A percentile compares a stretch with the other conserved stretches of the same genome.
Conservation (phyloP, 2,797 vertebrate genomes). For the Cyprinella venusta region DNA sequence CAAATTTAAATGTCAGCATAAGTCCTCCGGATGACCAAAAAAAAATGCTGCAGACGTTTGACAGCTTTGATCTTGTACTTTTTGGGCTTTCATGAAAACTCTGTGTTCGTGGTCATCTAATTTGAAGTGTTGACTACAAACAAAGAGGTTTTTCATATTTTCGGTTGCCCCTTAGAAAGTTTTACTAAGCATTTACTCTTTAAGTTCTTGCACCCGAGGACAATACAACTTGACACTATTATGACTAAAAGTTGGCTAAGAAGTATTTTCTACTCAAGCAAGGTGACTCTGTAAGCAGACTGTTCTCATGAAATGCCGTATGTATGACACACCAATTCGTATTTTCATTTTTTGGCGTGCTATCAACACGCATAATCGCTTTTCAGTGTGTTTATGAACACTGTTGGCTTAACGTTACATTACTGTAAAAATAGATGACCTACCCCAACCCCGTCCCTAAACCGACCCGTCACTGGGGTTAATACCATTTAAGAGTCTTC, state of each 20-base stretch:
- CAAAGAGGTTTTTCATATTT: not conserved
- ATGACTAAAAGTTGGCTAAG: not conserved
- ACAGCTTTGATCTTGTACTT: not conserved
- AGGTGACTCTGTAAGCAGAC: not conserved
- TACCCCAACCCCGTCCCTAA: no score
- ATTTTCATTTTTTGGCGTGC: no score
- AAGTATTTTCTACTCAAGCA: not conserved
- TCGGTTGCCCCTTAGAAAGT: not conserved
- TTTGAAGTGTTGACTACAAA: not conserved
- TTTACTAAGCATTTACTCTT: not conserved
- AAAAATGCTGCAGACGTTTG: not conserved
- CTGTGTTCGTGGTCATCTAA: not conserved
- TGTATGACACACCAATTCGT: no score
- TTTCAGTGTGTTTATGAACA: no score
- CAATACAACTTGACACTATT: not conserved
- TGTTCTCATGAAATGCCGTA: no score
- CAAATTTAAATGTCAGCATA: not conserved
- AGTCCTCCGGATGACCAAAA: no score
- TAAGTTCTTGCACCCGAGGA: not conserved
- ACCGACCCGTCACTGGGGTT: no score
- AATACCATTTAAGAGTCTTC: no score
- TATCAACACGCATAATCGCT: no score
- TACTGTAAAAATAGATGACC: no score
- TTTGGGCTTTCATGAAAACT: no score
- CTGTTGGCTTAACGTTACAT: no score